Conservation (phyloP, 2,888 invertebrate genomes). For the Tineola bisselliella region DNA sequence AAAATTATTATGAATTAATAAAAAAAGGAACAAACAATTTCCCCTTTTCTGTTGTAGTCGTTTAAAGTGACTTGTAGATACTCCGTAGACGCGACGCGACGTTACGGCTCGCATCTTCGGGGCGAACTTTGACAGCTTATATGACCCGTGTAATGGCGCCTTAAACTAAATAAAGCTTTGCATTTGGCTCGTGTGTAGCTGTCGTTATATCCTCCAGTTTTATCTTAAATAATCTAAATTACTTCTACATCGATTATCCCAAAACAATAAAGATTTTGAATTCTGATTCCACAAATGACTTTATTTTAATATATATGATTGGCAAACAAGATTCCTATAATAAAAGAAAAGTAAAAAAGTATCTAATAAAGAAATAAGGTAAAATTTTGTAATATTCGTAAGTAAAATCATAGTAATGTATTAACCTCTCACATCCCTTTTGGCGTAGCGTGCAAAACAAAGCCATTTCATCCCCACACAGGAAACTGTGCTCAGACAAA, state of each 20-base stretch:
- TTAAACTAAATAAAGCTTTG: slow-evolving; percentile 64
- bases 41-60: neutral
- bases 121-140: slow-evolving; percentile 61
- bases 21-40: neutral
- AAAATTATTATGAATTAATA: neutral
- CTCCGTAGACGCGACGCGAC: slow-evolving; percentile 4
- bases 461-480: slow-evolving; percentile 38
- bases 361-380: neutral
- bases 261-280: neutral
- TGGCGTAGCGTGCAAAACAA: slow-evolving; percentile 40
- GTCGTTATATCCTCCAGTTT: slow-evolving; percentile 41
- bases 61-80: neutral
- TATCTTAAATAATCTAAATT: slow-evolving; percentile 16
- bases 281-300: too few relatives aligned
- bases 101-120: slow-evolving; percentile 33
- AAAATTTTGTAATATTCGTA: neutral
- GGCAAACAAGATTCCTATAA: too few relatives aligned
- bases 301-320: too few relatives aligned
- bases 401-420: slow-evolving; percentile 18
- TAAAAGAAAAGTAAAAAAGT: too few relatives aligned
- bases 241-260: neutral
- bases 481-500: slow-evolving; percentile 34
- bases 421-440: slow-evolving; percentile 23
- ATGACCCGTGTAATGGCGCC: slow-evolving; percentile 66
- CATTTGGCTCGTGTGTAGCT: slow-evolving; percentile 36